Evolutionary conservation across 2,888 invertebrate species (phyloP), one percentile per base, ranked within the genome.

Genomic region (Opisthograptis luteolata): DNA sequence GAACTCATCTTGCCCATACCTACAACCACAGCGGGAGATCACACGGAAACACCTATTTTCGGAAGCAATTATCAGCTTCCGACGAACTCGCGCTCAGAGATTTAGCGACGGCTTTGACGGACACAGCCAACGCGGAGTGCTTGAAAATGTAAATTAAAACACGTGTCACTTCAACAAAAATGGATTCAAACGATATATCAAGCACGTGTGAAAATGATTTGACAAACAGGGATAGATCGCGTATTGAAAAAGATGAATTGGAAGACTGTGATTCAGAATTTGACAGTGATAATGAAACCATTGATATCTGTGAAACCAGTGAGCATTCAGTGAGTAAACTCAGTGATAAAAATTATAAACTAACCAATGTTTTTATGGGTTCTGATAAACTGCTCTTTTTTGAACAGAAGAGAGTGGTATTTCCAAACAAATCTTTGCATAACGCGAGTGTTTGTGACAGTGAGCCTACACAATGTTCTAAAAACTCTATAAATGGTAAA

Each of bases 221-320:
- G 27, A 47, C 60, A 3, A 71, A 63, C 51, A 52, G 66, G 43
- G 66, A 69, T 46, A 63, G 66, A 24, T 50, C 73, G 61, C 66
- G 68, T 9, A 8, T 8, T 46, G 73, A 73, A 40, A 81, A 69
- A 64, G 73, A 76, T 30, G 63, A 60, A 34, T 57, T 65, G 0
- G 68, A 78, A 39, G 78, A 78, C 46, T 79, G 79, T 68, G 84
- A 82, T 62, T 79, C 83, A 0, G 87, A 88, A 50, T 81, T 74
- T 47, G 87, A 86, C 37, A 90, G 90, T 81, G 90, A 90, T 70
- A 87, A 85, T 63, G 90, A 90, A 81, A 82, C 86, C 1, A 84
- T 90, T 49, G 90, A 90, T 58, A 87, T 90, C 50, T 90, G 89
- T 81, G 90, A 90, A 62, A 87, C 84, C 45, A 84, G 79, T 79